A percentile compares a stretch with the other conserved stretches of the same genome.
These are phyloP conservation scores for Epinotia brunnichana DNA, from an alignment of 2,888 invertebrate genomes.

Conservation along the genomic window DNA sequence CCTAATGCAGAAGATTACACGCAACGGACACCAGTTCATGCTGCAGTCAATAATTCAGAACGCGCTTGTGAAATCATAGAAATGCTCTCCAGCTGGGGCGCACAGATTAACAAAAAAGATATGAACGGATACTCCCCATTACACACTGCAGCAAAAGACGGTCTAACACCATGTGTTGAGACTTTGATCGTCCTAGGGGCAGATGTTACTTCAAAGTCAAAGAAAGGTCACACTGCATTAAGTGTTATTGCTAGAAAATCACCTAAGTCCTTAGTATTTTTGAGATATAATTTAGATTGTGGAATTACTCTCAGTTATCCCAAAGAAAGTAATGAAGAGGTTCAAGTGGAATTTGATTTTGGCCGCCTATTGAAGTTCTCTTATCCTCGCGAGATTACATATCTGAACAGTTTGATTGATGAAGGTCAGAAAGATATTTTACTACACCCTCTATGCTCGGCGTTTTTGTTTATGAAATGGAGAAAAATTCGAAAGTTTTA, in stretches of 20 bases:
- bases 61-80: constrained; percentile 91
- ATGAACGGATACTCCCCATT: constrained; percentile 93
- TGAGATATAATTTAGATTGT: constrained; percentile 90
- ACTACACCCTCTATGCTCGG: constrained; percentile 93
- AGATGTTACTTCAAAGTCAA: constrained; percentile 93
- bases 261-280: constrained; percentile 91
- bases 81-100: constrained; percentile 89
- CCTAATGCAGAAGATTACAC: constrained; percentile 91
- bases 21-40: constrained; percentile 91
- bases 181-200: constrained; percentile 92
- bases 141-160: constrained; percentile 93
- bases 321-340: constrained; percentile 90
- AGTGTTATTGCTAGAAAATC: constrained; percentile 93
- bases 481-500: constrained; percentile 95
- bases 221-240: constrained; percentile 92
- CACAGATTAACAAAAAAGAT: constrained; percentile 92
- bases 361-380: constrained; percentile 91
- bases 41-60: constrained; percentile 90
- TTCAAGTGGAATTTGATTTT: constrained; percentile 92
- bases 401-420: constrained; percentile 92
- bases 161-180: constrained; percentile 92
- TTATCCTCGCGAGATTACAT: constrained; percentile 92
- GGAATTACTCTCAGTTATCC: constrained; percentile 90
- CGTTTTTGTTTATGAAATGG: constrained; percentile 95
- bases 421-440: constrained; percentile 95